These are phyloP conservation scores for Cydia amplana DNA, from an alignment of 1,140 invertebrate genomes.

Conservation along the genomic window DNA sequence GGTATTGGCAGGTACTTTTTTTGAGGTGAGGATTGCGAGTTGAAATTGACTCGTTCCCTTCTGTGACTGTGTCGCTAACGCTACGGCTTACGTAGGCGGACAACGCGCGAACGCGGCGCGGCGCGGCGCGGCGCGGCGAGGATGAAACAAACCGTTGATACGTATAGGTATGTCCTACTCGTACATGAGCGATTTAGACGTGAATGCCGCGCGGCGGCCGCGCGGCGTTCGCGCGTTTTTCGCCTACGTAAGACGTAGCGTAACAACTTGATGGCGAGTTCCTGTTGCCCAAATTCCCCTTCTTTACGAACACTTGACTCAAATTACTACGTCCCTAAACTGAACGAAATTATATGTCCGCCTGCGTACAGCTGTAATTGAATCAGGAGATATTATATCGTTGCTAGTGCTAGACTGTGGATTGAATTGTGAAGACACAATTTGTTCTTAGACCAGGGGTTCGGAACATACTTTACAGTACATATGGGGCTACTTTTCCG, in stretches of 20 bases:
- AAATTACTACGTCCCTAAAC: constrained; percentile 7
- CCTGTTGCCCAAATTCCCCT: constrained; percentile 24
- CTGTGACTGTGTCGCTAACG: background rate
- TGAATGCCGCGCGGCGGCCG: no score
- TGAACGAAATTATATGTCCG: constrained; percentile 12
- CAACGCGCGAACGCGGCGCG: no score
- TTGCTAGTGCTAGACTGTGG: background rate
- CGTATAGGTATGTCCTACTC: no score
- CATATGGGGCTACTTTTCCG: no score
- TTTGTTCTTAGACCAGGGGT: no score
- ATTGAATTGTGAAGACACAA: background rate
- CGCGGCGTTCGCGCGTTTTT: no score
- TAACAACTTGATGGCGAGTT: constrained; percentile 21
- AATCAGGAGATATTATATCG: background rate
- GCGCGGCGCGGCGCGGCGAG: no score
- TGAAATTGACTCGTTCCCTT: background rate
- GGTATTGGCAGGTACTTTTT: background rate
- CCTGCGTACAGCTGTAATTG: background rate
- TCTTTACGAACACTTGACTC: background rate
- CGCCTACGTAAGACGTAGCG: no score
- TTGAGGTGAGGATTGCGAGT: background rate
- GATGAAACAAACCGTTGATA: no score
- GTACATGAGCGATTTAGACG: no score
- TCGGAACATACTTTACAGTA: no score
- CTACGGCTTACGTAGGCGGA: no score